phyloP scores from a whole-genome alignment of 2,797 vertebrate genomes.

The Betta splendens region DNA sequence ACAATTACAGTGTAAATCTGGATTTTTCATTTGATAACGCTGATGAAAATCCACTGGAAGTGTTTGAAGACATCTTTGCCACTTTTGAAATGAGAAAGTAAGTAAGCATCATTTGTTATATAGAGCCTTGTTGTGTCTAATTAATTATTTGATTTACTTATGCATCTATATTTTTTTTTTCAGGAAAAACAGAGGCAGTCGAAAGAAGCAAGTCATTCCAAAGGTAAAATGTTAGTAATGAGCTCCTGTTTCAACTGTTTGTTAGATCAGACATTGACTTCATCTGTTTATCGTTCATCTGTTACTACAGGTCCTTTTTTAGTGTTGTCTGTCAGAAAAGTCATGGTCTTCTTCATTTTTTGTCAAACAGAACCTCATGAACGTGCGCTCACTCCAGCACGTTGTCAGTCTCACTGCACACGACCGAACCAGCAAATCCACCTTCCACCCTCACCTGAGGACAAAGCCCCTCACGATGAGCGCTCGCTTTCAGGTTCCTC shows the following conservation, averaged over 20 bases:
- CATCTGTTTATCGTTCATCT: not conserved
- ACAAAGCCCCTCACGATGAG: constrained; percentile 88
- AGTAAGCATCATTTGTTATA: constrained; percentile 56
- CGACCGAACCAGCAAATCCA: constrained; percentile 85
- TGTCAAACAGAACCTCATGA: constrained; percentile 87
- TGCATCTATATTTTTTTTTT: constrained; percentile 21
- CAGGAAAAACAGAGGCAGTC: constrained; percentile 88
- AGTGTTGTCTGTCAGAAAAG: not conserved
- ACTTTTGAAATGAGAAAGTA: constrained; percentile 92
- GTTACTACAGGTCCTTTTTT: not conserved
- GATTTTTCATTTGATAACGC: constrained; percentile 95
- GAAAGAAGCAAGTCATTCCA: constrained; percentile 94
- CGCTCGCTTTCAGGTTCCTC: constrained; percentile 92
- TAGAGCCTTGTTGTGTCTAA: too few species aligned
- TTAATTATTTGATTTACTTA: too few species aligned
- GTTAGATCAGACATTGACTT: not conserved
- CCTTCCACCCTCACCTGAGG: constrained; percentile 86
- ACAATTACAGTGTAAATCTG: constrained; percentile 82
- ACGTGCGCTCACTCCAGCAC: constrained; percentile 88
- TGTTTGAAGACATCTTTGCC: constrained; percentile 93
- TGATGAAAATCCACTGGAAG: constrained; percentile 88
- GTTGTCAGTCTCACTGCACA: constrained; percentile 87
- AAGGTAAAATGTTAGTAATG: constrained; percentile 81
- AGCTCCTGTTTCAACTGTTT: not conserved
- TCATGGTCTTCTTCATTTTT: constrained; percentile 3